phyloP scores from a whole-genome alignment of 2,797 vertebrate genomes.

The Hirundo rustica region DNA sequence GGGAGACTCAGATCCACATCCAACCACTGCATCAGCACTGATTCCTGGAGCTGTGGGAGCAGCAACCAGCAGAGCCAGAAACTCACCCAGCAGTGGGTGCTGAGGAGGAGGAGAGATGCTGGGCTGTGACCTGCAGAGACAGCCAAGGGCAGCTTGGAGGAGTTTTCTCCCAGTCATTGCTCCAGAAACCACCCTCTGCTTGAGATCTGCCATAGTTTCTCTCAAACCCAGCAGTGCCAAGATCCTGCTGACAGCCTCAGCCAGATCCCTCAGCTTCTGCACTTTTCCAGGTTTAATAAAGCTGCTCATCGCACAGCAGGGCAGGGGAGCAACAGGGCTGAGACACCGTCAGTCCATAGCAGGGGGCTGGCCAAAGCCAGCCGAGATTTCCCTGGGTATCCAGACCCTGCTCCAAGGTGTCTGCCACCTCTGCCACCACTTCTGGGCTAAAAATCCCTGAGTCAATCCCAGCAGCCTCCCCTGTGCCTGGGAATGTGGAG shows the following conservation, averaged over 20 bases:
- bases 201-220: neutral
- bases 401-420: neutral
- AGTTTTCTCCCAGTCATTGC: neutral
- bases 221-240: neutral
- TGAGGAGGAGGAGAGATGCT: neutral
- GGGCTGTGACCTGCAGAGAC: neutral
- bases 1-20: neutral
- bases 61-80: neutral
- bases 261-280: neutral
- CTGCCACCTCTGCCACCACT: neutral
- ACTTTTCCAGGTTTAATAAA: conserved; percentile 10
- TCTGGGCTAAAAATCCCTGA: neutral
- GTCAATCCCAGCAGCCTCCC: neutral
- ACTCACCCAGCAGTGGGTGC: neutral
- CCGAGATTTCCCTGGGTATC: neutral
- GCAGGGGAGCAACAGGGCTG: neutral
- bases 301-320: neutral
- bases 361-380: neutral
- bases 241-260: conserved; percentile 4
- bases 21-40: neutral
- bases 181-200: neutral
- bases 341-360: neutral
- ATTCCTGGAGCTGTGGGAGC: neutral
- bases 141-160: neutral
- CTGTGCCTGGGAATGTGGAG: neutral